Base-by-base conservation (phyloP, 2,797 vertebrate species). In the Coccyzus lansbergi region DNA sequence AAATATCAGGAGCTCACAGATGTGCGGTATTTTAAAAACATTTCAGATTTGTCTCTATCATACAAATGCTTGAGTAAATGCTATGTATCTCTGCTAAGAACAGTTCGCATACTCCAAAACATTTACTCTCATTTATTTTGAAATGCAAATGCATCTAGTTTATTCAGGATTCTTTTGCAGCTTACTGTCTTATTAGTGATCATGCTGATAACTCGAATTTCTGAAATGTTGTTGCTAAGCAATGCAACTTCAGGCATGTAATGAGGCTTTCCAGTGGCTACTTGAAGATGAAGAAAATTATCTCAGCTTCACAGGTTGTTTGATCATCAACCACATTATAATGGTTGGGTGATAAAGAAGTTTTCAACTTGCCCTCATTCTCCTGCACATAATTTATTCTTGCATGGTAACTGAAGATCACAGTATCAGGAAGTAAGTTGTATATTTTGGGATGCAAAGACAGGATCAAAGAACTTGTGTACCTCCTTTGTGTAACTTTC, bases 151-250 rank as follows among this genome's bases (percentile, higher is more conserved):
- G n/a, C 78, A 77, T 82, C 72, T 70, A 77, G 76, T 80, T 90
- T 95, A 88, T 95, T 83, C 85, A 96, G 83, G 80, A 91, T 94
- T 90, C 71, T 95, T 97, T 95, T 92, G 70, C 63, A 86, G 83
- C 58, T 96, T 95, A 93, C 96, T 68, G 19, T 96, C 92, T 97
- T 97, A 97, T 96, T 96, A 95, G 90, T 86, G 95, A 96, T 96
- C 90, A 92, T 69, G 89, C 86, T 96, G 95, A 96, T 97, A 96
- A 95, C 78, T 94, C 68, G 95, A 92, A 95, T 95, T 96, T 96
- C 93, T 97, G 81, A 97, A 97, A 97, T 91, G 82, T 78, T 96
- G 89, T 97, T 97, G 96, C 95, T 97, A 97, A 97, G 96, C 91
- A 96, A 91, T 97, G 79, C 90, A 96, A 95, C 96, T 95, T 97